Percentiles rank a stretch among this genome's conserved stretches.
These are phyloP conservation scores for Dryobota labecula DNA, from an alignment of 2,888 invertebrate genomes.

Conservation along the genomic window DNA sequence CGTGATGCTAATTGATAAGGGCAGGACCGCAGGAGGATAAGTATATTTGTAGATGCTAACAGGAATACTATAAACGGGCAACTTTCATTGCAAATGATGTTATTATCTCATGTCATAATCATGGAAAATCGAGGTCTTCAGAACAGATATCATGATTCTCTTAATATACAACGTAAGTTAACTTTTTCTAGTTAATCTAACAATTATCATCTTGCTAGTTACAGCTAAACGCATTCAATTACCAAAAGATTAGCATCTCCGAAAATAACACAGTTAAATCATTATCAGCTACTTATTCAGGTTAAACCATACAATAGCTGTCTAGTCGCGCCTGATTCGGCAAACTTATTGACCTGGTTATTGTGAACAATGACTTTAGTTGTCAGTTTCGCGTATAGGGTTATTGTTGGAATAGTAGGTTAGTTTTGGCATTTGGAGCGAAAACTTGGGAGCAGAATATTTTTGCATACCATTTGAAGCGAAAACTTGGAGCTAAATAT, in stretches of 20 bases:
- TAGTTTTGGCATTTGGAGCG: slow-evolving; percentile 25
- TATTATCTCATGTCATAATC: background rate
- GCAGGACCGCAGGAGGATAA: background rate
- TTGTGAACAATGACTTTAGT: slow-evolving; percentile 48
- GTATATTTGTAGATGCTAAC: background rate
- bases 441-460: too few relatives aligned
- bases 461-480: slow-evolving; percentile 1
- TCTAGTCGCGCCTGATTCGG: slow-evolving; percentile 52
- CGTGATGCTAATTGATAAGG: background rate
- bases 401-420: slow-evolving; percentile 24
- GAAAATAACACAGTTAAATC: slow-evolving; percentile 34
- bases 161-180: background rate
- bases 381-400: slow-evolving; percentile 11
- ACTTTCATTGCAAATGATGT: background rate
- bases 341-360: slow-evolving; percentile 58
- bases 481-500: slow-evolving; percentile 8
- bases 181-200: background rate
- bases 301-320: slow-evolving; percentile 50
- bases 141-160: background rate
- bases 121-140: too few relatives aligned
- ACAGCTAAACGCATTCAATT: slow-evolving; percentile 2
- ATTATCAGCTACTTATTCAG: slow-evolving; percentile 32
- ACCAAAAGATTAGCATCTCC: slow-evolving; percentile 28
- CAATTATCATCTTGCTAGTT: background rate
- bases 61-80: background rate